phyloP scores from a whole-genome alignment of 2,888 invertebrate species.

The Apodemia mormo region DNA sequence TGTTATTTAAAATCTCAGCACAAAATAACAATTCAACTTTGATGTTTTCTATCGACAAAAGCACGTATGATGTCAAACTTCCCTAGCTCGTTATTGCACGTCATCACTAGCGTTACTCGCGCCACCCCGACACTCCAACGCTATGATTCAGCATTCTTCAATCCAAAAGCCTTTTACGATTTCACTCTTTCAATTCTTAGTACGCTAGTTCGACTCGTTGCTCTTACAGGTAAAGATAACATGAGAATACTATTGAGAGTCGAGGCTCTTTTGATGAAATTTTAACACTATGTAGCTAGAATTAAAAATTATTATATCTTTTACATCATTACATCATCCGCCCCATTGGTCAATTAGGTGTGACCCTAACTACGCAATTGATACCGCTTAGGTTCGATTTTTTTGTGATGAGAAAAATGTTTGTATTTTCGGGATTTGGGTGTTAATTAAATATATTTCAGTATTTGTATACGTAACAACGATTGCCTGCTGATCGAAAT shows the following conservation, averaged over 20 bases:
- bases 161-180: conserved; percentile 76
- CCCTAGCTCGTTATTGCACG: conserved; percentile 70
- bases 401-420: too few species aligned
- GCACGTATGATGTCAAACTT: conserved; percentile 23
- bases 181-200: conserved; percentile 66
- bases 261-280: background rate
- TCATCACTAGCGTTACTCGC: conserved; percentile 62
- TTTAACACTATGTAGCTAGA: background rate
- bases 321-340: too few species aligned
- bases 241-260: conserved; percentile 18
- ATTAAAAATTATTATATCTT: background rate
- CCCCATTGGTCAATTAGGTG: too few species aligned
- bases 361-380: too few species aligned
- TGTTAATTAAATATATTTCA: too few species aligned
- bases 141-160: conserved; percentile 77
- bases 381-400: too few species aligned
- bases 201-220: conserved; percentile 61
- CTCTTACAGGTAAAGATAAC: conserved; percentile 58
- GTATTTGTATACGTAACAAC: too few species aligned
- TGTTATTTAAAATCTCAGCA: background rate
- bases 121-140: conserved; percentile 57
- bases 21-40: background rate
- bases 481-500: too few species aligned
- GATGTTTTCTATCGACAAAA: conserved; percentile 28
- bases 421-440: too few species aligned